phyloP scores from a whole-genome alignment of 2,113 vertebrate species.

The Chionodraco myersi region DNA sequence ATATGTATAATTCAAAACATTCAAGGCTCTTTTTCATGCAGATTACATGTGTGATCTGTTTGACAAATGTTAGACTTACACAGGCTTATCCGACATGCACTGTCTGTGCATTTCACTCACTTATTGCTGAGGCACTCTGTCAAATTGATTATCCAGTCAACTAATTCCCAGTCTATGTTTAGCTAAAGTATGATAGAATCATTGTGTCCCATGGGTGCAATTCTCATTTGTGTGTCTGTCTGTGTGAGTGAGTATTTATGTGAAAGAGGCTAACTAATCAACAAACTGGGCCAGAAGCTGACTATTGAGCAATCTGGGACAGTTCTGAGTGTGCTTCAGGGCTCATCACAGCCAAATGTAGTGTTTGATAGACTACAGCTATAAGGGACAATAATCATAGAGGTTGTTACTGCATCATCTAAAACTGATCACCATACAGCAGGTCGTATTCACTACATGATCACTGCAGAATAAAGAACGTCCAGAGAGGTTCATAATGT shows the following conservation, averaged over 20 bases:
- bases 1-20: conserved; percentile 9
- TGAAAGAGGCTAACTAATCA: conserved; percentile 75
- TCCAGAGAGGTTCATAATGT: conserved; percentile 16
- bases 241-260: conserved; percentile 80
- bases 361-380: conserved; percentile 56
- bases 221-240: conserved; percentile 82
- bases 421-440: conserved; percentile 24
- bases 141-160: conserved; percentile 82
- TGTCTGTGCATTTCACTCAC: conserved; percentile 69
- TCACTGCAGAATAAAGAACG: conserved; percentile 11
- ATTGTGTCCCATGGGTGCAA: conserved; percentile 76
- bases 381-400: conserved; percentile 44
- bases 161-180: conserved; percentile 83
- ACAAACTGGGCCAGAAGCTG: conserved; percentile 73
- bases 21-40: conserved; percentile 27
- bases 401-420: conserved; percentile 28
- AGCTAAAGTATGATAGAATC: conserved; percentile 82
- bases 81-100: conserved; percentile 62
- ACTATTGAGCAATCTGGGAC: conserved; percentile 72
- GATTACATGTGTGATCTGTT: conserved; percentile 56
- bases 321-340: conserved; percentile 57
- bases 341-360: conserved; percentile 57
- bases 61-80: conserved; percentile 69
- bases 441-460: not conserved
- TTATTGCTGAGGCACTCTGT: conserved; percentile 73